These are phyloP conservation scores for Acrocyrtus sp. DNA, from an alignment of 2,888 invertebrate species.

Conservation along the genomic window DNA sequence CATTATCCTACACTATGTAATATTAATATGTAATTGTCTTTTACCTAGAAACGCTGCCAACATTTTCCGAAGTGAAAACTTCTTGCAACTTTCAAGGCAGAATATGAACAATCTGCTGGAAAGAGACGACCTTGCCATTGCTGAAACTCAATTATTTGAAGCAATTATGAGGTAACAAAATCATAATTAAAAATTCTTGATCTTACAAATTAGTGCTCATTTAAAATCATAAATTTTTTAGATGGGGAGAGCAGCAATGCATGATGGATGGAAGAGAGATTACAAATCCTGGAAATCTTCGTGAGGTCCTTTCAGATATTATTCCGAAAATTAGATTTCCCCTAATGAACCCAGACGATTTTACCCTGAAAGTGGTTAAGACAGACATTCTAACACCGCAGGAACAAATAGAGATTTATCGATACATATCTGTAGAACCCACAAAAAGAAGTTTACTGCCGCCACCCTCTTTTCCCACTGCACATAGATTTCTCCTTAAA, in stretches of 20 bases:
- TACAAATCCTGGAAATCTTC: slow-evolving; percentile 3
- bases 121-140: slow-evolving; percentile 33
- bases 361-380: background rate
- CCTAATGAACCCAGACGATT: slow-evolving; percentile 6
- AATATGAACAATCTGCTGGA: slow-evolving; percentile 7
- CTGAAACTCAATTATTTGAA: slow-evolving; percentile 26
- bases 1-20: no score
- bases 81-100: slow-evolving; percentile 8
- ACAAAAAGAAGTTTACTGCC: background rate
- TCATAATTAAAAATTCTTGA: background rate
- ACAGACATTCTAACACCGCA: background rate
- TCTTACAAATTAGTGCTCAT: background rate
- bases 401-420: slow-evolving; percentile 9
- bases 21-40: no score
- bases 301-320: background rate
- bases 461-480: slow-evolving; percentile 10
- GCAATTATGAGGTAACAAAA: slow-evolving; percentile 14
- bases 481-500: no score
- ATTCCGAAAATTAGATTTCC: slow-evolving; percentile 32
- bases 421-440: background rate
- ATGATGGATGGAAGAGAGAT: background rate
- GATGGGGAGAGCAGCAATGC: slow-evolving; percentile 21
- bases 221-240: background rate
- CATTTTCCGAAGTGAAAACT: slow-evolving; percentile 22
- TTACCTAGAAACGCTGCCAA: slow-evolving; percentile 30